These are phyloP conservation scores for Heliconius aoede DNA, from an alignment of 2,888 invertebrate species.

Conservation along the genomic window DNA sequence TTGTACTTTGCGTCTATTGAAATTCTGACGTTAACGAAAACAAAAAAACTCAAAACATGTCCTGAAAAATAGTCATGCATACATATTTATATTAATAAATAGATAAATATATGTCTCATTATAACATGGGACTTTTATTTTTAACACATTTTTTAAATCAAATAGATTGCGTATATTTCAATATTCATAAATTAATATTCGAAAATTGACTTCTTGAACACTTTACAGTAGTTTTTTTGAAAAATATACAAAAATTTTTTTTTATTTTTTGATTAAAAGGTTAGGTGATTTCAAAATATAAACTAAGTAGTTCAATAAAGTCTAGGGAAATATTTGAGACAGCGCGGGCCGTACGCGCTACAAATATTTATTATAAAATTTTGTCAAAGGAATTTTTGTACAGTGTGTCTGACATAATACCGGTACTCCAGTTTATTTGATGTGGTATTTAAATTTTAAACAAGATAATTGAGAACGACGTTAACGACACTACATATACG, in stretches of 20 bases:
- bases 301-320: not conserved
- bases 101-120: too few relatives aligned
- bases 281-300: too few relatives aligned
- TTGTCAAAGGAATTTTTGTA: slow-evolving; percentile 7
- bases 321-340: not conserved
- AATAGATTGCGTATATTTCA: not conserved
- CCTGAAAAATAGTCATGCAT: too few relatives aligned
- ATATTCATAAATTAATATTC: not conserved
- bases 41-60: too few relatives aligned
- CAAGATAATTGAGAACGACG: not conserved
- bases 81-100: too few relatives aligned
- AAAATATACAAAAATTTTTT: not conserved
- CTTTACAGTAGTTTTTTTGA: not conserved
- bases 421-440: not conserved
- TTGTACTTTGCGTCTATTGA: too few relatives aligned
- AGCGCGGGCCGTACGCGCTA: not conserved
- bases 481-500: not conserved
- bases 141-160: too few relatives aligned
- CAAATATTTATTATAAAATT: slow-evolving; percentile 14
- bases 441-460: not conserved
- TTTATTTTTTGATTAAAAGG: too few relatives aligned
- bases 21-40: too few relatives aligned
- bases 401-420: not conserved
- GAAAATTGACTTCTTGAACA: not conserved
- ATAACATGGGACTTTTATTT: too few relatives aligned